Conservation (phyloP, 1,140 invertebrate species). For the Pectinophora gossypiella region DNA sequence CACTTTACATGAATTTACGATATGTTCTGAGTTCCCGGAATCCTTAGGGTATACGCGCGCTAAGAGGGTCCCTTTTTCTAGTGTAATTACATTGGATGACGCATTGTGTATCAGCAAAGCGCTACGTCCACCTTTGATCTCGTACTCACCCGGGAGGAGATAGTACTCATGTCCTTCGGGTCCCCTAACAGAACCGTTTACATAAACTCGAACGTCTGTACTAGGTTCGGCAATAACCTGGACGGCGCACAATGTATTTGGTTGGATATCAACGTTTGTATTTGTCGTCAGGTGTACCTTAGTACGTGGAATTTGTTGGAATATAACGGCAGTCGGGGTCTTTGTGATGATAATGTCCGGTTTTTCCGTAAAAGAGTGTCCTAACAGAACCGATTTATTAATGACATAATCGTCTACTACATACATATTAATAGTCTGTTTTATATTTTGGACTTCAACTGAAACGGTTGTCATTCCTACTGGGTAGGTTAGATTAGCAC, state of each 20-base stretch:
- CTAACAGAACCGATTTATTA: background rate
- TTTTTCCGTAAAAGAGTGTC: background rate
- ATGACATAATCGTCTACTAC: background rate
- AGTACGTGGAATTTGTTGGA: background rate
- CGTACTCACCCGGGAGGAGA: background rate
- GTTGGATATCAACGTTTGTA: background rate
- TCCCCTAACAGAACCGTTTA: background rate
- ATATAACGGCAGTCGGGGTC: background rate
- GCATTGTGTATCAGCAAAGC: background rate
- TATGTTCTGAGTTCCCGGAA: too few relatives aligned
- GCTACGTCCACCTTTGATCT: background rate
- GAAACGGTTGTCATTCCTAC: background rate
- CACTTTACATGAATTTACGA: background rate
- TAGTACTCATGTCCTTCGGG: background rate
- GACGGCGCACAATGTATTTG: background rate
- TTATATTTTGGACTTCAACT: background rate
- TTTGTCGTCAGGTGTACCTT: background rate
- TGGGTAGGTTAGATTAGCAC: background rate
- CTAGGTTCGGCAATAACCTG: background rate
- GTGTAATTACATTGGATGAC: too few relatives aligned
- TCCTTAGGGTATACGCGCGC: too few relatives aligned
- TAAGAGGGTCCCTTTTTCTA: too few relatives aligned
- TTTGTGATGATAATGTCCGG: background rate
- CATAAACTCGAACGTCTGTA: background rate
- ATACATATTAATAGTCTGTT: background rate